These are phyloP conservation scores for Platalea minor DNA, from an alignment of 2,797 vertebrate species.

Conservation along the genomic window DNA sequence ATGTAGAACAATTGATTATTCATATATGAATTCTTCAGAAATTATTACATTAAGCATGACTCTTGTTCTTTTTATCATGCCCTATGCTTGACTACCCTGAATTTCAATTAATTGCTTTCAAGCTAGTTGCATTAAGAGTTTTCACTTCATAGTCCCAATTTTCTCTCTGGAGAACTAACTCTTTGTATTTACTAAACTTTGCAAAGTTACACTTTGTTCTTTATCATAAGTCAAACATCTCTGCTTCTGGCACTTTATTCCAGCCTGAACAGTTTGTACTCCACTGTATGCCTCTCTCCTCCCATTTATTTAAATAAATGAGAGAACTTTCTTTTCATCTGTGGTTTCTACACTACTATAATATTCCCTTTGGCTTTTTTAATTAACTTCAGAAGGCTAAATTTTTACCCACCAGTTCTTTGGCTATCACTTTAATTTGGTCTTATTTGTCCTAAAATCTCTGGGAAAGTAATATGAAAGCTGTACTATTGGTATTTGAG, in stretches of 20 bases:
- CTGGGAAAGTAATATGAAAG: not conserved
- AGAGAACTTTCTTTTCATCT: not conserved
- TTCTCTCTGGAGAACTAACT: not conserved
- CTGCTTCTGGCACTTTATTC: slow-evolving; percentile 10
- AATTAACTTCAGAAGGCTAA: not conserved
- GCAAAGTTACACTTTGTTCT: not conserved
- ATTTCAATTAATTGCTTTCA: slow-evolving; percentile 16
- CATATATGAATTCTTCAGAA: not conserved
- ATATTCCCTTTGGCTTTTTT: slow-evolving; percentile 20
- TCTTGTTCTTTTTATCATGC: not conserved
- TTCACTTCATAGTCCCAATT: not conserved
- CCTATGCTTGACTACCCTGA: not conserved
- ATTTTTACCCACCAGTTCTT: not conserved
- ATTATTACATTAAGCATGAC: not conserved
- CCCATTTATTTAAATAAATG: not conserved
- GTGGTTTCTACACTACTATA: not conserved
- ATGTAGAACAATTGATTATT: not conserved
- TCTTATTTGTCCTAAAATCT: not conserved
- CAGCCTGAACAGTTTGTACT: not conserved
- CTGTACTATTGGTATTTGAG: not conserved
- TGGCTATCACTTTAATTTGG: not conserved
- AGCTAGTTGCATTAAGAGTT: not conserved
- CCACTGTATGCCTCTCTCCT: not conserved
- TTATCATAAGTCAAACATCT: not conserved
- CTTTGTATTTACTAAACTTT: not conserved